phyloP scores from a whole-genome alignment of 1,140 invertebrate genomes.

The Drosophila kohkoa region DNA sequence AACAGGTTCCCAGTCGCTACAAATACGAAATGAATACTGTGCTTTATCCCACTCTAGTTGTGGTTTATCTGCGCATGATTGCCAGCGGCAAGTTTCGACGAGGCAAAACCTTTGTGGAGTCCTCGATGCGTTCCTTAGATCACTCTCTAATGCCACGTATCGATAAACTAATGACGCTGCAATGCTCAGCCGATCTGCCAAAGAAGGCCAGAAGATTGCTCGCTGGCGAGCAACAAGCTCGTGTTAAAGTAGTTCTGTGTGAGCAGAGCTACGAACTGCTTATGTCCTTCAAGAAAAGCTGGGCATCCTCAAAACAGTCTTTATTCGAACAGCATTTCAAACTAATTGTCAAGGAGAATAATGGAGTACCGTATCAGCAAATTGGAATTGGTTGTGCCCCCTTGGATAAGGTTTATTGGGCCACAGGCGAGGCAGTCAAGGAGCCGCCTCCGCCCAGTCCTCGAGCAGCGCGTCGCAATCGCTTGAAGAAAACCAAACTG shows the following conservation, averaged over 20 bases:
- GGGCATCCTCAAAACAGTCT: constrained; percentile 23
- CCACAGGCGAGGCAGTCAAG: not conserved
- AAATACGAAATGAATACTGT: constrained; percentile 46
- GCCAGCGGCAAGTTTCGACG: constrained; percentile 8
- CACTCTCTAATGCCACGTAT: constrained; percentile 39
- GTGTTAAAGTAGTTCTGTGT: constrained; percentile 35
- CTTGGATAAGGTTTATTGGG: constrained; percentile 32
- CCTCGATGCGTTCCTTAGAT: constrained; percentile 20
- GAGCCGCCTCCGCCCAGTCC: constrained; percentile 18
- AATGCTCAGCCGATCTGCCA: constrained; percentile 20
- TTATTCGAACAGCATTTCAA: constrained; percentile 38
- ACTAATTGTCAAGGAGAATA: not conserved
- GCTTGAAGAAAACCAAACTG: constrained; percentile 28
- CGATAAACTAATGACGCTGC: constrained; percentile 38
- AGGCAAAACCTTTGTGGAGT: constrained; percentile 31
- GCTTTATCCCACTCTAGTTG: constrained; percentile 41
- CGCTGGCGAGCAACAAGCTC: constrained; percentile 3
- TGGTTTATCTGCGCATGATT: constrained; percentile 53
- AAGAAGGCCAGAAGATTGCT: constrained; percentile 43
- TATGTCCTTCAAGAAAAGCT: not conserved
- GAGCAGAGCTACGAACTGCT: constrained; percentile 6
- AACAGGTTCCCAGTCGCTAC: constrained; percentile 26
- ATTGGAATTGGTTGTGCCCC: not conserved
- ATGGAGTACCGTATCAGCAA: constrained; percentile 6
- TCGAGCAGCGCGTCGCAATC: not conserved